Percentiles rank a stretch among this genome's conserved stretches.
Evolutionary conservation across 2,888 invertebrate species (phyloP).

Genomic region (Phorcus lineatus): DNA sequence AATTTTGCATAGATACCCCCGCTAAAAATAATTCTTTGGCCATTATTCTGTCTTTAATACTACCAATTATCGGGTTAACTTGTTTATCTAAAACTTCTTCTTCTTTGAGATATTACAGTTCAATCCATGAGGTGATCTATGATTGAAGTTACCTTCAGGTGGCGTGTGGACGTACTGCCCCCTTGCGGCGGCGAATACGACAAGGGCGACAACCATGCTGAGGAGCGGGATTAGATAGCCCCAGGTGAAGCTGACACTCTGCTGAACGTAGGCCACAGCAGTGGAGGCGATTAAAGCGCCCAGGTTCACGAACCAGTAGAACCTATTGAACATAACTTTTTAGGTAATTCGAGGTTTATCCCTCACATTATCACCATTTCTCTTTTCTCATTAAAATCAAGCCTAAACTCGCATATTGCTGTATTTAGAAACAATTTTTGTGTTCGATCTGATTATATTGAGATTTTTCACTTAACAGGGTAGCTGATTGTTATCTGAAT

Average conservation of each 20-base stretch:
- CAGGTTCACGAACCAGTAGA: conserved; percentile 72
- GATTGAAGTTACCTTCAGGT: conserved; percentile 27
- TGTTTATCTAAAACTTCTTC: no score
- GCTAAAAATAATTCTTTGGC: no score
- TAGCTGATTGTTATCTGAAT: no score
- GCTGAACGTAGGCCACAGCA: conserved; percentile 69
- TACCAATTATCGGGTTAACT: no score
- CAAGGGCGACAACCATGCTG: conserved; percentile 62
- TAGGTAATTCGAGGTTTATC: no score
- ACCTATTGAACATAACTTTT: conserved; percentile 55
- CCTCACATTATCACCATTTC: no score
- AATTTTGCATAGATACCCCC: no score
- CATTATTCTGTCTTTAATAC: no score
- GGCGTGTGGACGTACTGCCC: conserved; percentile 14
- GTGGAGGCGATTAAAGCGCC: conserved; percentile 67
- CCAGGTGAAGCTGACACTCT: conserved; percentile 66
- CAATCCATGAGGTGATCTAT: no score
- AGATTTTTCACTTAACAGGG: no score
- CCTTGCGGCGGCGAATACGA: conserved; percentile 52
- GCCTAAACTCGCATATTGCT: neutral
- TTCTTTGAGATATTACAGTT: no score
- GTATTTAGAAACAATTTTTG: neutral
- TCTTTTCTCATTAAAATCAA: neutral
- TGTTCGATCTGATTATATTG: neutral
- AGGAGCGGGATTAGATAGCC: conserved; percentile 66